These are phyloP conservation scores for Brachionus rubens DNA, from an alignment of 1,140 invertebrate genomes.

Conservation along the genomic window DNA sequence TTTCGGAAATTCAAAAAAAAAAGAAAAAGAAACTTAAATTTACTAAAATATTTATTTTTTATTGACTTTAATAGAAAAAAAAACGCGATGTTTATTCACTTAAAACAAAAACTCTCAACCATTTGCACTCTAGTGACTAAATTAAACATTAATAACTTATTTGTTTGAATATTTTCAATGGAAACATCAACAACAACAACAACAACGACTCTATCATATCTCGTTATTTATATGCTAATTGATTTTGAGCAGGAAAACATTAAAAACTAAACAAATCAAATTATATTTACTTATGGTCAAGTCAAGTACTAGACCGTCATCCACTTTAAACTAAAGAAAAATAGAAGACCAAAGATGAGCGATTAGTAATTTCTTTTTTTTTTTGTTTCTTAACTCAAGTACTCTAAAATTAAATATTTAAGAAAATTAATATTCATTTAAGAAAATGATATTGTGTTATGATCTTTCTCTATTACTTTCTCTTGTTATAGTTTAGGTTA, in stretches of 20 bases:
- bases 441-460: slow-evolving; percentile 30
- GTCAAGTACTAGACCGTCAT: background rate
- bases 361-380: slow-evolving; percentile 11
- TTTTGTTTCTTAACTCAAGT: background rate
- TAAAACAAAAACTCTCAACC: background rate
- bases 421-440: slow-evolving; percentile 17
- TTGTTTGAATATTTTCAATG: no score
- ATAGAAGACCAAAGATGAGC: no score
- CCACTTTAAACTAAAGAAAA: background rate
- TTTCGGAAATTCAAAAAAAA: no score
- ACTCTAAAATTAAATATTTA: background rate
- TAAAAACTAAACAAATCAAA: no score
- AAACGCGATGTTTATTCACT: no score
- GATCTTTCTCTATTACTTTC: background rate
- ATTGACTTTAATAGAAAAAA: no score
- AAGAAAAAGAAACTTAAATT: no score
- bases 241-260: background rate
- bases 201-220: slow-evolving; percentile 13
- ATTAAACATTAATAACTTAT: no score
- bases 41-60: no score
- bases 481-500: background rate
- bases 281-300: background rate
- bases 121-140: slow-evolving; percentile 18
- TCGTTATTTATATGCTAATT: slow-evolving; percentile 10
- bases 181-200: background rate